These are phyloP conservation scores for Hetaerina titia DNA, from an alignment of 2,888 invertebrate genomes.

Conservation along the genomic window DNA sequence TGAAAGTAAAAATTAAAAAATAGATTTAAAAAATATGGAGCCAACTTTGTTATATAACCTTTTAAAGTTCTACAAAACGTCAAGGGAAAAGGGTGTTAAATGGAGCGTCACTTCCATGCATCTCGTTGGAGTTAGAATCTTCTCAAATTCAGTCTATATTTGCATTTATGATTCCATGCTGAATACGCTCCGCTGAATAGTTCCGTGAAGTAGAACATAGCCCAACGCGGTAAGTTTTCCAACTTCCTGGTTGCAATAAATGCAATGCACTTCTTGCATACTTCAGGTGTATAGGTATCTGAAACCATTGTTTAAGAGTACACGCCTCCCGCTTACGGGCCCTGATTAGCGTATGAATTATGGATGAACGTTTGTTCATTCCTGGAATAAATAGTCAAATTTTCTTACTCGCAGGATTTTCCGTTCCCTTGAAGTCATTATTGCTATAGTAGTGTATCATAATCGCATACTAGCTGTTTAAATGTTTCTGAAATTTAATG, in stretches of 20 bases:
- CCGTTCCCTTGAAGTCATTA: too few species aligned
- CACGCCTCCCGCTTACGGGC: neutral
- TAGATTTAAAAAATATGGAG: neutral
- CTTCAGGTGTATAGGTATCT: neutral
- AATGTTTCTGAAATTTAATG: too few species aligned
- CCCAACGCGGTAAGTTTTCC: neutral
- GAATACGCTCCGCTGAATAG: neutral
- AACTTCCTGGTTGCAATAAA: neutral
- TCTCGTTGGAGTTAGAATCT: neutral
- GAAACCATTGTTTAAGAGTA: neutral
- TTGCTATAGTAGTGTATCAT: neutral
- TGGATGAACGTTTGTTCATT: neutral
- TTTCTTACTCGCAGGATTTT: neutral
- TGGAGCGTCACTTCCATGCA: neutral
- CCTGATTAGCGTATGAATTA: neutral
- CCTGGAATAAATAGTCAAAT: neutral
- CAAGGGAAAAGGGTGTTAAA: neutral
- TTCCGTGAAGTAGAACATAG: neutral
- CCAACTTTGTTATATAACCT: neutral
- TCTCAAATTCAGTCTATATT: neutral
- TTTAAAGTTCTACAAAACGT: neutral
- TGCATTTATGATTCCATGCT: neutral
- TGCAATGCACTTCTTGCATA: neutral
- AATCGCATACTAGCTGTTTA: neutral
- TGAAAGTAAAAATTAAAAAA: neutral